Evolutionary conservation across 53 echinoderm and acorn worm genomes (phyloP).

Genomic region (Arbacia lixula): DNA sequence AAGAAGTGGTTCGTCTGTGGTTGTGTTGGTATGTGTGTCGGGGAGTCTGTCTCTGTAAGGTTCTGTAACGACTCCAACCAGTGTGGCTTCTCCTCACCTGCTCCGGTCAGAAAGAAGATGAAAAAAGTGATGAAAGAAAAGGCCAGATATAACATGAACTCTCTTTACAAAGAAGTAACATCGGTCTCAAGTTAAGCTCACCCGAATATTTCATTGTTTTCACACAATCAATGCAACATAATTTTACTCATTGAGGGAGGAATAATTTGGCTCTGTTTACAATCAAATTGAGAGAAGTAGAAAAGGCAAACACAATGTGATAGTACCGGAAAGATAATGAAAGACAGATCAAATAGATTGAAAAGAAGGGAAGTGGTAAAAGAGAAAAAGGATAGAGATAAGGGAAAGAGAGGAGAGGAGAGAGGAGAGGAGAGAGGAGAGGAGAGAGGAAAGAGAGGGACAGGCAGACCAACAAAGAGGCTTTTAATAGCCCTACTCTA

Average conservation of each 20-base stretch:
- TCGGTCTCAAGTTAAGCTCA: no score
- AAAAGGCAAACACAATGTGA: no score
- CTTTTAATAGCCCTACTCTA: background rate
- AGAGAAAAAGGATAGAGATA: background rate
- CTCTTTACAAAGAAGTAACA: no score
- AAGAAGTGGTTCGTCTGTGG: constrained; percentile 91
- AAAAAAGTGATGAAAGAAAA: background rate
- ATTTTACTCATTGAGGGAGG: no score
- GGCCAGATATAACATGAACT: background rate
- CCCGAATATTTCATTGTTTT: no score
- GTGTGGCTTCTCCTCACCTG: constrained; percentile 88
- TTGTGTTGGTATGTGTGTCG: constrained; percentile 87
- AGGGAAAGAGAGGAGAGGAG: background rate
- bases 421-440: background rate
- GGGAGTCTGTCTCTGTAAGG: constrained; percentile 95
- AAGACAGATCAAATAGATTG: background rate
- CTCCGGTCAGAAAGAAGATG: background rate
- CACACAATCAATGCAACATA: no score
- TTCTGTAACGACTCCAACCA: constrained; percentile 97
- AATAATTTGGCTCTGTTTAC: no score
- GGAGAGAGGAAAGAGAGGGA: background rate
- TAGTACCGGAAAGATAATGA: background rate
- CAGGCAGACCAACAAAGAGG: background rate
- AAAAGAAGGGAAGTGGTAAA: no score
- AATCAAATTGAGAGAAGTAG: no score